Evolutionary conservation across 2,113 vertebrate species (phyloP), one percentile per base, ranked within the genome.

Genomic region (Macaca mulatta): DNA sequence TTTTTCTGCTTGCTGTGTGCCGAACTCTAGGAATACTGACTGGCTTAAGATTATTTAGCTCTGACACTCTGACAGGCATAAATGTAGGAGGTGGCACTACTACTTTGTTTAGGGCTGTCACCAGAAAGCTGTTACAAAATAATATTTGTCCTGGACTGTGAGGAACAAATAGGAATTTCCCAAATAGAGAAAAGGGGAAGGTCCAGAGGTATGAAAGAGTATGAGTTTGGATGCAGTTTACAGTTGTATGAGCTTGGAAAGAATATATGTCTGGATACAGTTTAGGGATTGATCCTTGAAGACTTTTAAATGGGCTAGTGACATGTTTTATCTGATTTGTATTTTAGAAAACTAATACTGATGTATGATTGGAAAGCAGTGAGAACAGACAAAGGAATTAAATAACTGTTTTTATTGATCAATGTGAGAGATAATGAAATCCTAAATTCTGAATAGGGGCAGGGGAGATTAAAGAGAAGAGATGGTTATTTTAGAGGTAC

Each of bases 311-410:
- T 57, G 35, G 40, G 5, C 9, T 61, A 72, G 50, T 86, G 64
- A 80, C 35, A 90, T 61, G 22, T 79, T 85, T 88, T n/a, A 78
- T 61, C 35, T 52, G 23, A 84, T 74, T 27, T 52, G 17, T 90
- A 52, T 72, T 93, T 96, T 86, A 79, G 86, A 93, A 93, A 90
- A 61, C 43, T 67, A 57, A 50, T 86, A 18, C 27, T 89, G 18
- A 69, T 70, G 12, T 50, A 17, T 79, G 35, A n/a, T 89, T 83
- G 50, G 50, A 75, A 89, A 80, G 61, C 22, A 16, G 16, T 90
- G 75, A 79, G 17, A 90, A 74, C 16, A 89, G 23, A 72, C 35
- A 61, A 18, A 72, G 61, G 30, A 90, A 79, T 85, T 72, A 94
- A 88, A 32, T 61, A 83, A 84, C 80, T 82, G 52, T 75, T 83